These are phyloP conservation scores for Sipha maydis DNA, from an alignment of 2,888 invertebrate genomes.

Conservation along the genomic window DNA sequence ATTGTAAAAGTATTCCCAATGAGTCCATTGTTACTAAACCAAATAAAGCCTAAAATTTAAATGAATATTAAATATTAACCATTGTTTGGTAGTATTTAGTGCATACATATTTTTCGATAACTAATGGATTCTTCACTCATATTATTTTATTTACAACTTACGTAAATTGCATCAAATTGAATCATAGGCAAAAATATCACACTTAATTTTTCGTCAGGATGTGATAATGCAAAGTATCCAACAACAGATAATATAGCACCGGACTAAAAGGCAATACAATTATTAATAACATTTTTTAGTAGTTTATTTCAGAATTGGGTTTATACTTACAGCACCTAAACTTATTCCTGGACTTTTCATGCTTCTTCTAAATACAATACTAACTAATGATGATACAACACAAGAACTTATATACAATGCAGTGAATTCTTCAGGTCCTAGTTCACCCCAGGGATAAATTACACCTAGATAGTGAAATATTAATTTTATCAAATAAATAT, in stretches of 20 bases:
- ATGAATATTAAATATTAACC: slow-evolving; percentile 13
- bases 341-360: slow-evolving; percentile 80
- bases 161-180: slow-evolving; percentile 86
- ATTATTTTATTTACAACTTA: slow-evolving; percentile 69
- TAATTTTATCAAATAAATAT: slow-evolving; percentile 11
- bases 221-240: slow-evolving; percentile 85
- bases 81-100: background rate
- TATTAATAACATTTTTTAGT: background rate
- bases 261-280: slow-evolving; percentile 74
- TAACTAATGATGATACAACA: slow-evolving; percentile 85
- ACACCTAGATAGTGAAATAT: slow-evolving; percentile 71
- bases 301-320: slow-evolving; percentile 24
- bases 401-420: slow-evolving; percentile 91
- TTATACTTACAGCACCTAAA: slow-evolving; percentile 86
- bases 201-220: slow-evolving; percentile 87
- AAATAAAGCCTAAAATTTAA: slow-evolving; percentile 79
- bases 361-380: slow-evolving; percentile 81
- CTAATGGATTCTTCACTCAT: too few relatives aligned
- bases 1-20: slow-evolving; percentile 83
- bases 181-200: slow-evolving; percentile 91
- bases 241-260: slow-evolving; percentile 94
- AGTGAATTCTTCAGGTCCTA: slow-evolving; percentile 81
- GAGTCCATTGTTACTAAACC: slow-evolving; percentile 86
- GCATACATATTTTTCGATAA: too few relatives aligned
- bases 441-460: slow-evolving; percentile 79